Evolutionary conservation across 2,888 invertebrate species (phyloP).

Genomic region (Cephus runcator): DNA sequence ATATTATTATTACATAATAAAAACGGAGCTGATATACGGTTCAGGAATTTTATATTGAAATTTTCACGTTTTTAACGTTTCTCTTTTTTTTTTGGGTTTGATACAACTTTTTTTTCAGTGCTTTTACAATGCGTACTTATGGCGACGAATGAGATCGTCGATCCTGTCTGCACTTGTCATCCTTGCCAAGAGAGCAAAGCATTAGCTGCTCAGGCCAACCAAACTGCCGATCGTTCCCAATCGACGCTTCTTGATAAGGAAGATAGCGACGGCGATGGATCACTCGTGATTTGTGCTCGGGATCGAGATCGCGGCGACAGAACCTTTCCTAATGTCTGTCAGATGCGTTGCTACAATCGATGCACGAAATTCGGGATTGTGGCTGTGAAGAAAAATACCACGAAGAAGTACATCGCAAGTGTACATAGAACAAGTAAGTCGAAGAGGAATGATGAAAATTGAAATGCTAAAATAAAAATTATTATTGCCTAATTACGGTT

Average conservation of each 20-base stretch:
- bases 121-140: background rate
- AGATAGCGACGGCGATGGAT: slow-evolving; percentile 48
- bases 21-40: background rate
- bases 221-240: slow-evolving; percentile 13
- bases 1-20: background rate
- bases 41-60: too few relatives aligned
- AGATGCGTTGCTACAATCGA: slow-evolving; percentile 57
- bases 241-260: slow-evolving; percentile 29
- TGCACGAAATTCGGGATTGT: slow-evolving; percentile 45
- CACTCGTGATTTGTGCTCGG: slow-evolving; percentile 55
- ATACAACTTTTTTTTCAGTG: background rate
- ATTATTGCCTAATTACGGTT: background rate
- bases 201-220: slow-evolving; percentile 35
- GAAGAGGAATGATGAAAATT: background rate
- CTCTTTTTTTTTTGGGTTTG: background rate
- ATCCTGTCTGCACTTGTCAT: slow-evolving; percentile 42
- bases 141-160: background rate
- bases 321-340: slow-evolving; percentile 55
- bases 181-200: slow-evolving; percentile 40
- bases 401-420: slow-evolving; percentile 27
- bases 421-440: slow-evolving; percentile 52
- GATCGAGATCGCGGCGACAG: slow-evolving; percentile 50
- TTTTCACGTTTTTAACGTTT: background rate
- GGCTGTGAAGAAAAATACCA: slow-evolving; percentile 25
- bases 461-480: background rate